These are phyloP conservation scores for Anthonomus grandis DNA, from an alignment of 1,140 invertebrate species.

Conservation along the genomic window DNA sequence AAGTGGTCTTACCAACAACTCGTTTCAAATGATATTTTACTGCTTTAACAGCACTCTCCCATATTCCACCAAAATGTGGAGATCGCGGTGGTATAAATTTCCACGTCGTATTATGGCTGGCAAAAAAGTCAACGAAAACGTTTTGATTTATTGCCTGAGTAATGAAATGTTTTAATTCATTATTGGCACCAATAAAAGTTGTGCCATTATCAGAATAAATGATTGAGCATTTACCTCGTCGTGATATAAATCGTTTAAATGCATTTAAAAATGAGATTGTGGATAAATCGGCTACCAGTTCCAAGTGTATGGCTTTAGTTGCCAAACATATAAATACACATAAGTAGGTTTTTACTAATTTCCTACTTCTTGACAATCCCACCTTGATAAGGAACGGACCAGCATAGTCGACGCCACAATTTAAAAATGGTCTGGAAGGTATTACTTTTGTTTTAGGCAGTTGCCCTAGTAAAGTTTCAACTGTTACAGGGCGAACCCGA, in stretches of 20 bases:
- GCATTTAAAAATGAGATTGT: background rate
- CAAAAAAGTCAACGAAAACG: background rate
- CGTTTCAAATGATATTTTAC: constrained; percentile 24
- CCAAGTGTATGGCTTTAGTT: constrained; percentile 6
- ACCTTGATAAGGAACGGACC: constrained; percentile 8
- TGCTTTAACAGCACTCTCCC: constrained; percentile 13
- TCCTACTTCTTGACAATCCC: background rate
- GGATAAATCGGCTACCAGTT: background rate
- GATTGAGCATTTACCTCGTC: constrained; percentile 2
- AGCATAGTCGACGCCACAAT: background rate
- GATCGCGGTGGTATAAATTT: constrained; percentile 30
- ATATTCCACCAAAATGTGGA: constrained; percentile 28
- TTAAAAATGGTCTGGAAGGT: background rate
- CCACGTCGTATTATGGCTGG: constrained; percentile 22
- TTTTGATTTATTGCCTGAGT: background rate
- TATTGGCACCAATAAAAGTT: constrained; percentile 20
- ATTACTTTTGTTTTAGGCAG: background rate
- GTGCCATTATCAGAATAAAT: constrained; percentile 27
- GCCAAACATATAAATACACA: constrained; percentile 12
- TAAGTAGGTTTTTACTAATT: constrained; percentile 7
- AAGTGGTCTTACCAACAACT: background rate
- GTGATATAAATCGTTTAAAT: constrained; percentile 9
- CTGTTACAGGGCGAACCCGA: constrained; percentile 25
- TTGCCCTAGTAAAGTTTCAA: constrained; percentile 5
- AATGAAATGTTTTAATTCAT: constrained; percentile 9